These are phyloP conservation scores for Nomada flava DNA, from an alignment of 2,888 invertebrate species.

Conservation along the genomic window DNA sequence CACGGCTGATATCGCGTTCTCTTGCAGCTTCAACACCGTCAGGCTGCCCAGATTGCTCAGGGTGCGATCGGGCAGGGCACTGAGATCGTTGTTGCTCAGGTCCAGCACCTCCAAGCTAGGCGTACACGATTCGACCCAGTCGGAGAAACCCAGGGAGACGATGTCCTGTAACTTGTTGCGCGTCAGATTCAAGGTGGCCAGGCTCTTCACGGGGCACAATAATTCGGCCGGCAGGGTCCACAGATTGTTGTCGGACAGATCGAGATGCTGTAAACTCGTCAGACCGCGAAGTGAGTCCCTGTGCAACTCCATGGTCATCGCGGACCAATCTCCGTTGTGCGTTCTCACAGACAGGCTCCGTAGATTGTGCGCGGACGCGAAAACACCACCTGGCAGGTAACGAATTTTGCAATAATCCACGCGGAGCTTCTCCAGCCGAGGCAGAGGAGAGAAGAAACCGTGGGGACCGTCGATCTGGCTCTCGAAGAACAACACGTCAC, in stretches of 20 bases:
- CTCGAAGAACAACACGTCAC: slow-evolving; percentile 90
- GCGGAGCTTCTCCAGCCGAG: slow-evolving; percentile 88
- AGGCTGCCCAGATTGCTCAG: slow-evolving; percentile 89
- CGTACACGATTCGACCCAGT: slow-evolving; percentile 90
- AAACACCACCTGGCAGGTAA: slow-evolving; percentile 89
- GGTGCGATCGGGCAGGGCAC: slow-evolving; percentile 89
- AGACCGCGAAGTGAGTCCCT: slow-evolving; percentile 90
- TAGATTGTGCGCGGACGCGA: slow-evolving; percentile 89
- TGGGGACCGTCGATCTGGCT: slow-evolving; percentile 85
- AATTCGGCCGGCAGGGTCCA: slow-evolving; percentile 90
- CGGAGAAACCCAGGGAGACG: slow-evolving; percentile 90
- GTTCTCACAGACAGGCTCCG: slow-evolving; percentile 89
- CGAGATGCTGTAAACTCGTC: slow-evolving; percentile 88
- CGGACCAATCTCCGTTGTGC: slow-evolving; percentile 92
- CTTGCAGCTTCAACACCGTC: slow-evolving; percentile 89
- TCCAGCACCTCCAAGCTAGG: slow-evolving; percentile 89
- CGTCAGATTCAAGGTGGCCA: slow-evolving; percentile 90
- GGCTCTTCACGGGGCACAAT: slow-evolving; percentile 89
- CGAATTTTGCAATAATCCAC: slow-evolving; percentile 92
- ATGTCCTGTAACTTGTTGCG: slow-evolving; percentile 92
- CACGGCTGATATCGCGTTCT: slow-evolving; percentile 90
- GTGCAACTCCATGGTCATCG: slow-evolving; percentile 91
- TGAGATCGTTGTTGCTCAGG: slow-evolving; percentile 90
- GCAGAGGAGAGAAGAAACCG: slow-evolving; percentile 87
- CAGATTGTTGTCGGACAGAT: slow-evolving; percentile 91